Evolutionary conservation across 2,113 vertebrate species (phyloP), one percentile per base, ranked within the genome.

Genomic region (Polyodon spathula): DNA sequence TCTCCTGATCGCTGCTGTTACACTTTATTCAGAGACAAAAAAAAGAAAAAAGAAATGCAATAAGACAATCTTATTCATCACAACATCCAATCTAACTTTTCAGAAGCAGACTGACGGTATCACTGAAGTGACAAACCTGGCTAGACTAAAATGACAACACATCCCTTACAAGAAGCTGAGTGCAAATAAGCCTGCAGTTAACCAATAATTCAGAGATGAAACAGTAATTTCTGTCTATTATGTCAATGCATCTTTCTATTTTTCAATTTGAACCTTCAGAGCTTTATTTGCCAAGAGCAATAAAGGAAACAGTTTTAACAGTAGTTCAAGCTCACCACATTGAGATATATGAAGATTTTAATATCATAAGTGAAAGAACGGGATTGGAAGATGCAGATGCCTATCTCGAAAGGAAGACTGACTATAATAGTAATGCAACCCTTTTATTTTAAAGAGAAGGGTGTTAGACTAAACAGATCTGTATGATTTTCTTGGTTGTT

Each of bases 391-490:
- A 10, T 37, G 54, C 39, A 50, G 39, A 64, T 52, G 50, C 40
- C 52, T 68, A 61, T 63, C 57, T 60, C 54, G 17, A 44, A 16
- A 14, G 54, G 41, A 61, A 37, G 46, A 9, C 14, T 44, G 17
- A 37, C 17, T 8, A 44, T 54, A 64, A 64, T 64, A 71, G 60
- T 12, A 70, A 78, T 81, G 73, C 76, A 81, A 79, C 82, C 84
- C 82, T 74, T 41, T 86, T 79, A 85, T 76, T 75, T 68, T 66
- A 63, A 70, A 78, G 76, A 75, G 65, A 64, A 67, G 68, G 70
- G 74, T 66, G 72, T 69, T 56, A 12, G 64, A 78, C 80, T 27
- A 27, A 27, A 27, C 27, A 27, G 27, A 27, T 27, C 27, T 27
- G 27, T 27, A 27, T 27, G 27, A 27, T 27, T 27, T 27, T 27